phyloP scores from a whole-genome alignment of 2,797 vertebrate genomes.

The Hirundo rustica region DNA sequence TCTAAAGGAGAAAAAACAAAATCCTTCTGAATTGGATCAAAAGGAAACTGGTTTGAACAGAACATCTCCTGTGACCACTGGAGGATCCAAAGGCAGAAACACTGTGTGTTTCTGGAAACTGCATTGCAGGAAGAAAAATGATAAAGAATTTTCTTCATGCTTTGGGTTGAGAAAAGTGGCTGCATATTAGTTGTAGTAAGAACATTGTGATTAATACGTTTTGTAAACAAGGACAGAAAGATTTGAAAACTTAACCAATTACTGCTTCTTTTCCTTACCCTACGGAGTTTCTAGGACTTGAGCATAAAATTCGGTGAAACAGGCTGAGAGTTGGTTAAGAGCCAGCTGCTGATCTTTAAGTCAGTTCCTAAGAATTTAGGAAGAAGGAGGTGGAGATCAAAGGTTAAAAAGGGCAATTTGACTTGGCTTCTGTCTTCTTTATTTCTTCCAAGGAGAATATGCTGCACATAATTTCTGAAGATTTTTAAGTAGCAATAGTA shows the following conservation, averaged over 20 bases:
- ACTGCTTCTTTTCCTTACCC: neutral
- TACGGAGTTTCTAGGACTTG: neutral
- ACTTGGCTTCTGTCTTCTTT: neutral
- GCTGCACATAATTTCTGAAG: neutral
- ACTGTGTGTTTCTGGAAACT: neutral
- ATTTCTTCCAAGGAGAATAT: neutral
- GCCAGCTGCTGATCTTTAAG: neutral
- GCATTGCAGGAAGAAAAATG: neutral
- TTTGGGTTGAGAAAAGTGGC: neutral
- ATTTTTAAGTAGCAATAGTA: neutral
- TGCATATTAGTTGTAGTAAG: neutral
- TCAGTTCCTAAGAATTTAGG: neutral
- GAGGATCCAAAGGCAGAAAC: neutral
- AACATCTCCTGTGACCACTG: neutral
- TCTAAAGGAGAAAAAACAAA: neutral
- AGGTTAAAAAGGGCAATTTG: neutral
- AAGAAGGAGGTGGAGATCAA: neutral
- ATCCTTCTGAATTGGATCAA: neutral
- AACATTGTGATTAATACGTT: neutral
- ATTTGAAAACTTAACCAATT: neutral
- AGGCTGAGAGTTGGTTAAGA: neutral
- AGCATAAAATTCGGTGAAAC: neutral
- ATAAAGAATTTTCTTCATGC: neutral
- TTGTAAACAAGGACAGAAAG: neutral
- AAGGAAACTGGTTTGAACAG: neutral